These are phyloP conservation scores for Cuculus canorus DNA, from an alignment of 2,797 vertebrate species.

Conservation along the genomic window DNA sequence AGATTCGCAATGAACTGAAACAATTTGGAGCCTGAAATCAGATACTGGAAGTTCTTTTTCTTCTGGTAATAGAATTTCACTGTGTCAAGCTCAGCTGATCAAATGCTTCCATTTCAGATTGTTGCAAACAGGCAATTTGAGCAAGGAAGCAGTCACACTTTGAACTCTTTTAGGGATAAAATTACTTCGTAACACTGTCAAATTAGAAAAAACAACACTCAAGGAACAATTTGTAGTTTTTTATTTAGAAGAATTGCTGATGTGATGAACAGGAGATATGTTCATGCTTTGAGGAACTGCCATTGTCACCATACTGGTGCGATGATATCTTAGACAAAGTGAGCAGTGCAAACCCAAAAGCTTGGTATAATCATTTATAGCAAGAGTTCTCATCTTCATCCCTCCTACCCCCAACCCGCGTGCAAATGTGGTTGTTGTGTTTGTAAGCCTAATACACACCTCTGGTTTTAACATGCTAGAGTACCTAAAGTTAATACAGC, in stretches of 20 bases:
- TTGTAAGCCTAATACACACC: background rate
- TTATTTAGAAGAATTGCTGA: constrained; percentile 3
- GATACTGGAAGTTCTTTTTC: background rate
- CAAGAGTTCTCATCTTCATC: background rate
- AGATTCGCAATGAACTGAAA: constrained; percentile 3
- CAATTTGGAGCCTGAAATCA: background rate
- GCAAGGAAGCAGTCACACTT: background rate
- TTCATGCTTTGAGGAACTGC: background rate
- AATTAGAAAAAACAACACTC: constrained; percentile 26
- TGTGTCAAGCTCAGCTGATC: constrained; percentile 9
- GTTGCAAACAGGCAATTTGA: constrained; percentile 21
- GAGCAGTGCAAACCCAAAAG: background rate
- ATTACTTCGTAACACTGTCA: background rate
- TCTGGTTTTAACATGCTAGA: background rate
- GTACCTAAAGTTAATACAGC: background rate
- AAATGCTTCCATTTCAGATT: constrained; percentile 10
- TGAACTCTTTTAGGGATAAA: background rate
- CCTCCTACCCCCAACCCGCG: fast-evolving
- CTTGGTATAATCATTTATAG: background rate
- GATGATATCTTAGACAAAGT: background rate
- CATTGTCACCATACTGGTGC: background rate
- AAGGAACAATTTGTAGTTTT: constrained; percentile 1
- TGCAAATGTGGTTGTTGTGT: background rate
- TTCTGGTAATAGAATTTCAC: background rate
- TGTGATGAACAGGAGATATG: background rate